These are phyloP conservation scores for Drosophila meridiana DNA, from an alignment of 2,888 invertebrate species.

Conservation along the genomic window DNA sequence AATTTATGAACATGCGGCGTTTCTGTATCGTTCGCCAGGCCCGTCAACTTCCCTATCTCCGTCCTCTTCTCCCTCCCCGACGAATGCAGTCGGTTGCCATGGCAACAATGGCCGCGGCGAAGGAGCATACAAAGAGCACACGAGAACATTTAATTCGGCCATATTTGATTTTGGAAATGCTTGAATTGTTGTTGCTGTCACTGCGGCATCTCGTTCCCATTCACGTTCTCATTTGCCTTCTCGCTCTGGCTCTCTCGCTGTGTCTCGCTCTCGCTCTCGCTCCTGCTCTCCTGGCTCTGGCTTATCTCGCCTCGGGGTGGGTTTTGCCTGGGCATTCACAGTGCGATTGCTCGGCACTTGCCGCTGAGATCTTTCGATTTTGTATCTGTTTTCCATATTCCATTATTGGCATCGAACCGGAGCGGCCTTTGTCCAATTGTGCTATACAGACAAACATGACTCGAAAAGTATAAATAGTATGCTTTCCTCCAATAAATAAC, in stretches of 20 bases:
- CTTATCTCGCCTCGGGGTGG: constrained; percentile 32
- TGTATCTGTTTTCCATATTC: constrained; percentile 50
- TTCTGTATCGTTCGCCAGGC: constrained; percentile 37
- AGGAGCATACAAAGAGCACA: constrained; percentile 68
- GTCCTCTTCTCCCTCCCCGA: constrained; percentile 7
- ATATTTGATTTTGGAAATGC: constrained; percentile 81
- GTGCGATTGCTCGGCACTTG: constrained; percentile 47
- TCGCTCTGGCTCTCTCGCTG: not conserved
- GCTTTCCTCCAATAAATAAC: not conserved
- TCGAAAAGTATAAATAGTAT: constrained; percentile 1
- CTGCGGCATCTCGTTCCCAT: constrained; percentile 28
- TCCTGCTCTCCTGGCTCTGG: constrained; percentile 25
- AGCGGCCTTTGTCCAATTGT: constrained; percentile 25
- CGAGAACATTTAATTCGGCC: constrained; percentile 78
- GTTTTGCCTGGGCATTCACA: constrained; percentile 33
- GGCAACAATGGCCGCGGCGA: constrained; percentile 76
- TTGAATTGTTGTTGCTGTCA: constrained; percentile 62
- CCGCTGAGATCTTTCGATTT: constrained; percentile 25
- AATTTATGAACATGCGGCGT: constrained; percentile 70
- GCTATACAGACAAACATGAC: constrained; percentile 3
- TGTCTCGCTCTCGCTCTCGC: not conserved
- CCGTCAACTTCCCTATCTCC: constrained; percentile 10
- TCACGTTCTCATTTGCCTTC: constrained; percentile 6
- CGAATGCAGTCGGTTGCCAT: constrained; percentile 67
- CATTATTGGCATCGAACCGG: constrained; percentile 43